A percentile compares a stretch with the other conserved stretches of the same genome.
Conservation (phyloP, 2,113 vertebrate species). For the Crotalus viridis region DNA sequence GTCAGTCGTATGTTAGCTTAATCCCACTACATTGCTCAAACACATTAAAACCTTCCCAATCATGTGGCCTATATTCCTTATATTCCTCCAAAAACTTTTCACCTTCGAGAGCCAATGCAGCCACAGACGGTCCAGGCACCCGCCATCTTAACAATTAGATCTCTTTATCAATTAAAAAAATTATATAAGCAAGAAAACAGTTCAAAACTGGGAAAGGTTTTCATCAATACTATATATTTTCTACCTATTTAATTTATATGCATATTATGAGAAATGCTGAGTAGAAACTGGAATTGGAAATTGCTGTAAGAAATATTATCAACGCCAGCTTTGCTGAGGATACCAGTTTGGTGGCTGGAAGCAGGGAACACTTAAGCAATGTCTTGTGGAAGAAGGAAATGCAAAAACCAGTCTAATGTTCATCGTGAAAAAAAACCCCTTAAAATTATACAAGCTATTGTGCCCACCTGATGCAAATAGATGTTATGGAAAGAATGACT, state of each 20-base stretch:
- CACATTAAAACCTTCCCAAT: no score
- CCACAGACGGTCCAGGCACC: no score
- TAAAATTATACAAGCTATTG: neutral
- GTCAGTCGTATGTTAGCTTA: no score
- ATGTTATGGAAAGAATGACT: neutral
- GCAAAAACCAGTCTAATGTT: neutral
- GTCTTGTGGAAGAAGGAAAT: neutral
- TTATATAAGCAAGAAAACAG: neutral
- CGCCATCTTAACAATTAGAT: neutral
- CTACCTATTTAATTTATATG: neutral
- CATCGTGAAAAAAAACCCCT: neutral
- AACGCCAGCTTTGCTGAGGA: neutral
- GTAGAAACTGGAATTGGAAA: neutral
- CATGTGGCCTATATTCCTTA: no score
- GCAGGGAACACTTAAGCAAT: neutral
- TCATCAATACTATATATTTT: neutral
- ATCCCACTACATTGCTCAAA: no score
- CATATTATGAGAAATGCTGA: neutral
- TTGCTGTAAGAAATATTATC: neutral
- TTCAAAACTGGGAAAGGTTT: neutral
- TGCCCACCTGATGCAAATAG: neutral
- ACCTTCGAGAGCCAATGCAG: no score
- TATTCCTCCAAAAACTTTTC: no score
- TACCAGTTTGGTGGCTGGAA: neutral
- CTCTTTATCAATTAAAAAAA: neutral